Percentiles rank a stretch among this genome's conserved stretches.
phyloP scores from a whole-genome alignment of 2,113 vertebrate genomes.

The Cercocebus atys region DNA sequence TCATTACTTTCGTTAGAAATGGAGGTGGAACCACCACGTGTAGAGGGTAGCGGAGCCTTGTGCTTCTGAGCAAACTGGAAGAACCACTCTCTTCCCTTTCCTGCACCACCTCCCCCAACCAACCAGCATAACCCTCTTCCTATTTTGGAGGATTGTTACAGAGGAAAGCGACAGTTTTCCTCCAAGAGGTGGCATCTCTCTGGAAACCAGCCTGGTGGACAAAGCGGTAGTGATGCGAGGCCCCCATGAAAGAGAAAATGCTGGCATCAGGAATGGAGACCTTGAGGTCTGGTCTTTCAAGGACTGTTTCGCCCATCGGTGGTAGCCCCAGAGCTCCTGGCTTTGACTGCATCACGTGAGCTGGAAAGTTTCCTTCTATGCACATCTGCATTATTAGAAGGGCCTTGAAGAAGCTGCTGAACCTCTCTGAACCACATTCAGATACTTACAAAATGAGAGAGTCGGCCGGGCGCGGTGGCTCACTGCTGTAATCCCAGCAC shows the following conservation, averaged over 20 bases:
- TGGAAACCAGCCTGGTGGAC: background rate
- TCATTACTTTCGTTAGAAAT: background rate
- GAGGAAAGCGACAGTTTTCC: background rate
- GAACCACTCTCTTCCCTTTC: background rate
- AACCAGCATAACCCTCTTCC: background rate
- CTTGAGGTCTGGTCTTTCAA: background rate
- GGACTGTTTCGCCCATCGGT: background rate
- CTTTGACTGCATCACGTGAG: background rate
- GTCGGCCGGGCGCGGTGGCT: background rate
- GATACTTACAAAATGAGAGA: background rate
- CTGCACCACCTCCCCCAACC: accelerated
- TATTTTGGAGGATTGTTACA: background rate
- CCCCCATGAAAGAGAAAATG: background rate
- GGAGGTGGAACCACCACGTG: background rate
- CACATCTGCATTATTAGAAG: background rate
- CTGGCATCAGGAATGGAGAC: background rate
- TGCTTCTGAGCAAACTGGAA: background rate
- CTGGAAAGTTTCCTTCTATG: background rate
- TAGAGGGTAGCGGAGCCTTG: background rate
- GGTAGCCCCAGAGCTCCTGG: background rate
- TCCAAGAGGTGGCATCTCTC: background rate
- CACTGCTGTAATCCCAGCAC: too few species aligned
- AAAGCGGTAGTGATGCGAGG: background rate
- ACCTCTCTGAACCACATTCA: background rate
- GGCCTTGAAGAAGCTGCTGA: background rate